These are phyloP conservation scores for Andrena marginata DNA, from an alignment of 2,888 invertebrate species.

Conservation along the genomic window DNA sequence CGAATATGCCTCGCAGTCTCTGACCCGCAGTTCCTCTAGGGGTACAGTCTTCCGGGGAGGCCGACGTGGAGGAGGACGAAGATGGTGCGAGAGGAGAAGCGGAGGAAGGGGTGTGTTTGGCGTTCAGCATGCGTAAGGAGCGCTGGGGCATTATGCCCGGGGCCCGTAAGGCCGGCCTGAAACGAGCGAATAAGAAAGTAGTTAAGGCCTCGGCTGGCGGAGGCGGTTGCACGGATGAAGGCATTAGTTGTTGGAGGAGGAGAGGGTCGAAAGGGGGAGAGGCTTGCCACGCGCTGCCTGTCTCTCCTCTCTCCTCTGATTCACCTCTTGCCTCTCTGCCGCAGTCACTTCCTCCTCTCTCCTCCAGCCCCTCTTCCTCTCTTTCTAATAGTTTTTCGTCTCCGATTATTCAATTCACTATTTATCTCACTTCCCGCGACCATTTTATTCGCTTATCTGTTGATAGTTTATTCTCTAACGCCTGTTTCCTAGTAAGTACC, in stretches of 20 bases:
- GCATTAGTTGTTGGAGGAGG: conserved; percentile 53
- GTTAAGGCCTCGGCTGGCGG: conserved; percentile 64
- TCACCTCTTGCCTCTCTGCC: conserved; percentile 46
- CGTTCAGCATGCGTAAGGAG: conserved; percentile 82
- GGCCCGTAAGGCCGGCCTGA: conserved; percentile 65
- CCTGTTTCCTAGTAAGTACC: background rate
- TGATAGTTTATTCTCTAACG: background rate
- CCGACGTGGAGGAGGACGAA: conserved; percentile 51
- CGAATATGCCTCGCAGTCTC: conserved; percentile 82
- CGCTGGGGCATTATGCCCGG: conserved; percentile 69
- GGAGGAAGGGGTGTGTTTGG: conserved; percentile 57
- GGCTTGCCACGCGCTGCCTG: conserved; percentile 82
- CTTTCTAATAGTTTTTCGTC: conserved; percentile 36
- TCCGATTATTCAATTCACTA: conserved; percentile 24
- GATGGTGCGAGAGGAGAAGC: conserved; percentile 47
- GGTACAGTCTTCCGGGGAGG: conserved; percentile 77
- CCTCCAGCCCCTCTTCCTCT: conserved; percentile 9
- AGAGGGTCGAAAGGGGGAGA: conserved; percentile 63
- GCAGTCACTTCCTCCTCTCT: conserved; percentile 42
- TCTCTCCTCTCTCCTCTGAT: conserved; percentile 69
- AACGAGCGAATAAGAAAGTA: conserved; percentile 79
- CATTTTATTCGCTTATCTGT: background rate
- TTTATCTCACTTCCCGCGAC: conserved; percentile 15
- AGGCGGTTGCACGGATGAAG: conserved; percentile 64
- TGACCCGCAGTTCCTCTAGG: conserved; percentile 83